Base-by-base conservation (phyloP, 2,888 invertebrate genomes). In the Synanthedon tipuliformis region DNA sequence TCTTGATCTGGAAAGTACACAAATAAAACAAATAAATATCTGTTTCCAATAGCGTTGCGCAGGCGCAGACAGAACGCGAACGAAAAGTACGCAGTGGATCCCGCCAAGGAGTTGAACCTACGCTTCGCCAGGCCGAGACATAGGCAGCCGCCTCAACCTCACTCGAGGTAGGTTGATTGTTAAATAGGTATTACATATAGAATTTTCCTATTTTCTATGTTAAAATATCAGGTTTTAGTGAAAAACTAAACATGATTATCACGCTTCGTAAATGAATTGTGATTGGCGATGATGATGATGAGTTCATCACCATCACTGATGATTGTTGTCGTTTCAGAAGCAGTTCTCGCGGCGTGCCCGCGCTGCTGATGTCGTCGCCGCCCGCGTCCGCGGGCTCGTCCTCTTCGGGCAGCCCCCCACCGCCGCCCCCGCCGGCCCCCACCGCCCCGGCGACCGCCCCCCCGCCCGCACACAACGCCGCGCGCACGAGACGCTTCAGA, bases 1-100 rank as follows among this genome's bases (percentile, higher is more conserved):
- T n/a, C n/a, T n/a, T n/a, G n/a, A n/a, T n/a, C n/a, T n/a, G n/a
- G n/a, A n/a, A n/a, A n/a, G n/a, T n/a, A n/a, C n/a, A n/a, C n/a
- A n/a, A 18, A 18, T 34, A 34, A 2, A 34, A 34, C 3, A 45
- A 45, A 13, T 45, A 11, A 49, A 16, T 27, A 51, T 49, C n/a
- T 48, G 23, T 49, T 1, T n/a, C 12, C 13, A 18, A 11, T 40
- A 69, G 94, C 94, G 49, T 82, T 95, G 45, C 89, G 95, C 16
- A 71, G 88, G 2, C 88, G 92, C 48, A 89, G 95, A 40, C 92
- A 94, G 63, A 91, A 94, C 63, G 91, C 92, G 49, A 87, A 88
- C 55, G 95, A 95, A 59, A 96, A 96, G 81, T 95, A 95, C 81
- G 93, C 95, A 27, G 92, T 92, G 34, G 95, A 95, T 84, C 93